Base-by-base conservation (phyloP, 2,888 invertebrate genomes). In the Pterostichus madidus region DNA sequence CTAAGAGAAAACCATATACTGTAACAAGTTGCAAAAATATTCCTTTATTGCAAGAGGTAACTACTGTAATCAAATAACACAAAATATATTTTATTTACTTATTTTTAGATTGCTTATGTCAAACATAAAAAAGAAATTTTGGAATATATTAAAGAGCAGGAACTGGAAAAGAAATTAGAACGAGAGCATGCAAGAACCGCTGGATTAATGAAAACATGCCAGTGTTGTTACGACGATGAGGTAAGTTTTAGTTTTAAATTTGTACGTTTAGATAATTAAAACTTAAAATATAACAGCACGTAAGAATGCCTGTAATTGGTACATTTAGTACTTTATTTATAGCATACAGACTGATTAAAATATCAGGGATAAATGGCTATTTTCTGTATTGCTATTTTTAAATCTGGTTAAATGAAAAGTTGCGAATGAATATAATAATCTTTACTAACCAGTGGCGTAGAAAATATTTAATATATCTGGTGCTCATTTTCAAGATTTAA, bases 221-320 rank as follows among this genome's bases (percentile, higher is more conserved):
- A 88, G 32, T 92, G 92, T 86, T 93, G 94, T 85, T 93, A 85
- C 84, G 91, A 92, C 68, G 91, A 91, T 68, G 92, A 93, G 75
- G 83, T 83, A 83, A 32, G 11, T 64, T 17, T 61, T 61, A 7
- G 13, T 31, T 24, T 6, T 32, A 31, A 4, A 61, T 24, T 0
- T 64, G 32, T 39, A 64, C 64, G 32, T 32, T 3, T 31, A 64
- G 11, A n/a, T 64, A 6, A 7, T 64, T 0, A 17, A 56, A n/a
- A 56, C 24, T 24, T 2, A 24, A 24, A 24, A 2, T 24, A 24
- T 24, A 2, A 24, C 24, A 24, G 3, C 24, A 24, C 1, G 24
- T 24, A 24, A 24, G 24, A 2, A n/a, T n/a, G n/a, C 3, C 1
- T 24, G 1, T 24, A 24, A 24, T 3, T 24, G 3, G 24, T 24